These are phyloP conservation scores for Andricus curvator DNA, from an alignment of 2,888 invertebrate genomes.

Conservation along the genomic window DNA sequence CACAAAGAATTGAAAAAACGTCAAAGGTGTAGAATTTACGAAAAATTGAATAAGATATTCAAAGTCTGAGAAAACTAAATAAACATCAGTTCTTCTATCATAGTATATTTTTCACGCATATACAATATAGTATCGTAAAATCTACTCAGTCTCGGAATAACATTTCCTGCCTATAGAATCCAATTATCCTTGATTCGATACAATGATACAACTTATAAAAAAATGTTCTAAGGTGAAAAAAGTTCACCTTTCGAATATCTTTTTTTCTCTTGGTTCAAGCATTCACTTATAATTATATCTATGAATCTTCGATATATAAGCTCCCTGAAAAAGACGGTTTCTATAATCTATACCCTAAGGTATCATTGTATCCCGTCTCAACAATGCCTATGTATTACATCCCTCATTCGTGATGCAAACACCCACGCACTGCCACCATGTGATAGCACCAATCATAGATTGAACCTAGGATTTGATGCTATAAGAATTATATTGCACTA, in stretches of 20 bases:
- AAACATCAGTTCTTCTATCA: too few species aligned
- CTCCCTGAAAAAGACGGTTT: background rate
- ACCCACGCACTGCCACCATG: slow-evolving; percentile 52
- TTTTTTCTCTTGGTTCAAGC: background rate
- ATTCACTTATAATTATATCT: slow-evolving; percentile 26
- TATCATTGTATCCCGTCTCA: slow-evolving; percentile 52
- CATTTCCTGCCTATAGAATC: background rate
- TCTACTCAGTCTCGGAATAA: background rate
- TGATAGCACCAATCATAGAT: slow-evolving; percentile 32
- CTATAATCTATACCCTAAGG: background rate
- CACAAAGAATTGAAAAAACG: too few species aligned
- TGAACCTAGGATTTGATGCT: slow-evolving; percentile 4
- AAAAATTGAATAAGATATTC: too few species aligned
- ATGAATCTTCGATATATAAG: slow-evolving; percentile 22
- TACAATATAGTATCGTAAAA: background rate
- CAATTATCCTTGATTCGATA: background rate
- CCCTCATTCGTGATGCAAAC: slow-evolving; percentile 55
- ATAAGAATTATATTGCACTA: slow-evolving; percentile 27
- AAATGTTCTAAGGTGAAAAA: background rate
- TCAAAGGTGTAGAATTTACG: too few species aligned
- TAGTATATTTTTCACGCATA: too few species aligned
- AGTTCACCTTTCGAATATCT: background rate
- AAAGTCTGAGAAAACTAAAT: too few species aligned
- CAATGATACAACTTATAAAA: background rate
- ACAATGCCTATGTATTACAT: slow-evolving; percentile 50